A percentile compares a stretch with the other conserved stretches of the same genome.
phyloP scores from a whole-genome alignment of 1,140 invertebrate species.

The Ostrea denselamellosa region DNA sequence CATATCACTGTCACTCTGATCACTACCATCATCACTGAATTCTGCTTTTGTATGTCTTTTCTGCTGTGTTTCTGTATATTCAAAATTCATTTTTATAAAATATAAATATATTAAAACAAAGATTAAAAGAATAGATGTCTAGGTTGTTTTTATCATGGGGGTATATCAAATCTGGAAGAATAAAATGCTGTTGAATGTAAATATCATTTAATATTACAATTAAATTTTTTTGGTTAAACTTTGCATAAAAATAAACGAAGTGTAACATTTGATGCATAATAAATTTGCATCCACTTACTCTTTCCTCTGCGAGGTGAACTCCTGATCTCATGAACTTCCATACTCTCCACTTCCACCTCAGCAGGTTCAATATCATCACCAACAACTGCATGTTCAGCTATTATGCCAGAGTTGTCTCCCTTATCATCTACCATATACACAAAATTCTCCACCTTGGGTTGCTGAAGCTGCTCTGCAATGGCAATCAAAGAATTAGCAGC shows the following conservation, averaged over 20 bases:
- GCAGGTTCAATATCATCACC: constrained; percentile 32
- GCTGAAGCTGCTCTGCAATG: constrained; percentile 15
- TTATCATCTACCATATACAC: constrained; percentile 19
- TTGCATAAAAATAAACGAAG: too few species aligned
- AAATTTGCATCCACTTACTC: background rate
- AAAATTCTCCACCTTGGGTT: constrained; percentile 28
- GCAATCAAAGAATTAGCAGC: constrained; percentile 31
- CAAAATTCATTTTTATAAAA: background rate
- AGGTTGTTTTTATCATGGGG: too few species aligned
- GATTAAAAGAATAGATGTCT: too few species aligned
- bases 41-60: constrained; percentile 11
- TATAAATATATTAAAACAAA: too few species aligned
- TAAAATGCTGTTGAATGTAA: too few species aligned
- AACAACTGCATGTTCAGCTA: constrained; percentile 18
- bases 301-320: constrained; percentile 9
- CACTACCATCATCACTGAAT: constrained; percentile 17
- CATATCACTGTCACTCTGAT: background rate
- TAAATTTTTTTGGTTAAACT: too few species aligned
- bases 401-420: constrained; percentile 31
- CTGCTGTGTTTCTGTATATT: constrained; percentile 9
- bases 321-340: background rate
- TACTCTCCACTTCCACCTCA: constrained; percentile 13
- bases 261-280: background rate
- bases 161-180: too few species aligned
- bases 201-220: too few species aligned